phyloP scores from a whole-genome alignment of 2,888 invertebrate species.

The Unio pictorum region DNA sequence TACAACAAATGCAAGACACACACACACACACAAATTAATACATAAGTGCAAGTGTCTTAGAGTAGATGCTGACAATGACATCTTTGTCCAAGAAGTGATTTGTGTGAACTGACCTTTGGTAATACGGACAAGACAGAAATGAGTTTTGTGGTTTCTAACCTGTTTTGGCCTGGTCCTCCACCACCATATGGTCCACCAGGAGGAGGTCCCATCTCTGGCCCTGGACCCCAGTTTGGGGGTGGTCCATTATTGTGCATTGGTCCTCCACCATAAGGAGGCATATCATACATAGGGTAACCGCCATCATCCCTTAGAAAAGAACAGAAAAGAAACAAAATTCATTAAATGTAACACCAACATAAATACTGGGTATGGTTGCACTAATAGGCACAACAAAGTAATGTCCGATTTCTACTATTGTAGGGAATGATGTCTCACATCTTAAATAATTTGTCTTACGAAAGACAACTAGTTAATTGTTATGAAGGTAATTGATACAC shows the following conservation, averaged over 20 bases:
- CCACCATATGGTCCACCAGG: conserved; percentile 34
- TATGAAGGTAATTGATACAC: no score
- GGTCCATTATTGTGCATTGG: conserved; percentile 34
- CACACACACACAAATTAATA: no score
- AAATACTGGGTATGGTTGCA: not conserved
- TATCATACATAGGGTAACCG: conserved; percentile 49
- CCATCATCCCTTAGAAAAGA: conserved; percentile 50
- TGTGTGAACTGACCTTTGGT: no score
- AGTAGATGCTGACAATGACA: no score
- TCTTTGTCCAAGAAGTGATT: no score
- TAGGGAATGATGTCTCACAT: no score
- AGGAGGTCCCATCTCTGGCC: conserved; percentile 49
- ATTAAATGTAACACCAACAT: not conserved
- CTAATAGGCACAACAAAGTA: no score
- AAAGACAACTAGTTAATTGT: no score
- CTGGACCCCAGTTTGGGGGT: conserved; percentile 49
- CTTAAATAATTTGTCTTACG: no score
- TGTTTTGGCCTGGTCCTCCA: conserved; percentile 34
- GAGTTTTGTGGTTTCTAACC: conserved; percentile 17
- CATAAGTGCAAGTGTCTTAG: no score
- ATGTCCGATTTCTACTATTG: no score
- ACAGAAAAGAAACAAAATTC: not conserved
- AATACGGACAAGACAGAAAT: not conserved
- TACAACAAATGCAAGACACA: no score
- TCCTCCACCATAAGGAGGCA: conserved; percentile 49